Percentiles rank a stretch among this genome's conserved stretches.
These are phyloP conservation scores for Dasysyrphus tricinctus DNA, from an alignment of 2,888 invertebrate species.

Conservation along the genomic window DNA sequence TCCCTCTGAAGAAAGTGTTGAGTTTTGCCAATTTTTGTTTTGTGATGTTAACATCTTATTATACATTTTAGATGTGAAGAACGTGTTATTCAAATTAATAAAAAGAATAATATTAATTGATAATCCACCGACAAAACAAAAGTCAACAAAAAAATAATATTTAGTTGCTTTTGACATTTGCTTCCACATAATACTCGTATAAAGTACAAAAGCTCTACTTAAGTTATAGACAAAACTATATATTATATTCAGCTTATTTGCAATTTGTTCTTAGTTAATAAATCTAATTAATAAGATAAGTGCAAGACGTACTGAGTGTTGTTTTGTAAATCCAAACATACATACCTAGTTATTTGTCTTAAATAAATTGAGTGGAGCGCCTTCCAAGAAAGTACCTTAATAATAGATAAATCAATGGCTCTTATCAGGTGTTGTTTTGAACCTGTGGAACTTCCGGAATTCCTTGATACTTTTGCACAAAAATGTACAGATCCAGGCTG, in stretches of 20 bases:
- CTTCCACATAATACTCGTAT: slow-evolving; percentile 20
- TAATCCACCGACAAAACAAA: background rate
- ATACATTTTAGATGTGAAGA: background rate
- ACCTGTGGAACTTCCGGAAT: slow-evolving; percentile 89
- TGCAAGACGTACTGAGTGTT: background rate
- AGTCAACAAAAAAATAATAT: slow-evolving; percentile 32
- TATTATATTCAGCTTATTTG: background rate
- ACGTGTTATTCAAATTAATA: slow-evolving; percentile 5
- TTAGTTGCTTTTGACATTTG: slow-evolving; percentile 43
- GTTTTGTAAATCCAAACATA: background rate
- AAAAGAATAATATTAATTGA: background rate
- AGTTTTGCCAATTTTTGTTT: background rate
- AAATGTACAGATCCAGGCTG: slow-evolving; percentile 93
- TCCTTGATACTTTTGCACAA: slow-evolving; percentile 89
- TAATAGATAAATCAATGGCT: slow-evolving; percentile 78
- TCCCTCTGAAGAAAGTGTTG: background rate
- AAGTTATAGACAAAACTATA: background rate
- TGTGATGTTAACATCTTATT: background rate
- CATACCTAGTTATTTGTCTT: background rate
- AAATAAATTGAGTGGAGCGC: background rate
- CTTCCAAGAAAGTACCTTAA: background rate
- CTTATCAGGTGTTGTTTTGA: slow-evolving; percentile 91
- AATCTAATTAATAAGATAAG: background rate
- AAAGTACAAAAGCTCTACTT: slow-evolving; percentile 24
- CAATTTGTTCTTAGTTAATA: background rate